Conservation (phyloP, 2,113 vertebrate genomes). For the Pangasianodon gigas region DNA sequence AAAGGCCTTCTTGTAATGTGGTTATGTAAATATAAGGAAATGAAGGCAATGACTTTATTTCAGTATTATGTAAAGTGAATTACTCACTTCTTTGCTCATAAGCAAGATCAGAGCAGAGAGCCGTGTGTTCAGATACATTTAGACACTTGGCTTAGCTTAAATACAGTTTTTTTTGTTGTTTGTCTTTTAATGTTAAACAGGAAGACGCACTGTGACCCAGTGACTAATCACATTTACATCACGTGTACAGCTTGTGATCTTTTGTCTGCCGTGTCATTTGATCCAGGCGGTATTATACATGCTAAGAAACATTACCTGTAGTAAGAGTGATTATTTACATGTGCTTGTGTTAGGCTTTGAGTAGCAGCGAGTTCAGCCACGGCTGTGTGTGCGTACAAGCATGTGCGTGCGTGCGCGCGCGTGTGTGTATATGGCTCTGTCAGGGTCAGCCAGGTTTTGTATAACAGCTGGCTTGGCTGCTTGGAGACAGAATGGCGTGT, state of each 20-base stretch:
- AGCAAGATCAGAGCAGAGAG: background rate
- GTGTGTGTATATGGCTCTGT: background rate
- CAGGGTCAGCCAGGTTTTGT: slow-evolving; percentile 18
- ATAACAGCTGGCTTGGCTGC: slow-evolving; percentile 10
- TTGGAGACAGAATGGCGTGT: background rate
- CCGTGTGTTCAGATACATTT: background rate
- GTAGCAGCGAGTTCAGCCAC: background rate
- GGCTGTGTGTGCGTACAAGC: background rate
- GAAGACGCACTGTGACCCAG: background rate
- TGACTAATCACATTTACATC: background rate
- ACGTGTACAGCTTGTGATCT: background rate
- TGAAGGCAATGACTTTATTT: background rate
- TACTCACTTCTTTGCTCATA: background rate
- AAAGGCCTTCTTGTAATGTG: background rate
- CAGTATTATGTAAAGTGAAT: background rate
- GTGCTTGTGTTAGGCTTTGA: background rate
- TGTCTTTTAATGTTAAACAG: background rate
- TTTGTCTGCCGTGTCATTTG: background rate
- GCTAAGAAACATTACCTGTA: background rate
- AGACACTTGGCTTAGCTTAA: background rate
- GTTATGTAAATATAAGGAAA: background rate
- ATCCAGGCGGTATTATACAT: background rate
- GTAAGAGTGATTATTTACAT: background rate
- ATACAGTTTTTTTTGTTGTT: background rate
- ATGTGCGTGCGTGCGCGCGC: too few species aligned